phyloP scores from a whole-genome alignment of 2,113 vertebrate genomes.

The Andinoacara biseriatus region DNA sequence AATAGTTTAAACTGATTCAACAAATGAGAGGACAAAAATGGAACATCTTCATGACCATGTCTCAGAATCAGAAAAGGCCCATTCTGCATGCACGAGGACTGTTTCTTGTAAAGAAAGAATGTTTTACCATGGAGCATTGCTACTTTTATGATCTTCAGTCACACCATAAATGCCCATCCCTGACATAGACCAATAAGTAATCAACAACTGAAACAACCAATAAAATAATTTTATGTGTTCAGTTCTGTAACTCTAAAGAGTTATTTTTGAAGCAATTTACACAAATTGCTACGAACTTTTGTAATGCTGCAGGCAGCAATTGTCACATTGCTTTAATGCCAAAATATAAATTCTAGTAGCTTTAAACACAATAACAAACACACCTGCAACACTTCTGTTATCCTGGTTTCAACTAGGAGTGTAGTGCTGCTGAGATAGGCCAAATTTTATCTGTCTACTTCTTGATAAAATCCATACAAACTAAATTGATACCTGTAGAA shows the following conservation, averaged over 20 bases:
- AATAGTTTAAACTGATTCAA: background rate
- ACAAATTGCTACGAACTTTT: background rate
- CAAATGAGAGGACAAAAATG: background rate
- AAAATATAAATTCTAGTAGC: too few species aligned
- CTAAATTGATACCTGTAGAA: too few species aligned
- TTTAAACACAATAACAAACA: background rate
- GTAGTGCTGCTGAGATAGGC: background rate
- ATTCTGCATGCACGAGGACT: background rate
- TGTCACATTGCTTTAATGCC: background rate
- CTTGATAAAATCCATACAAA: too few species aligned
- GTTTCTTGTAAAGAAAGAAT: background rate
- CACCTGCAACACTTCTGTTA: background rate
- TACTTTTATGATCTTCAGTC: too few species aligned
- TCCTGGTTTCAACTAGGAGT: background rate
- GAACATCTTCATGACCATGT: background rate
- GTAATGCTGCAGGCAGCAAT: background rate
- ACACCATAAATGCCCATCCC: too few species aligned
- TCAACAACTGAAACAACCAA: too few species aligned
- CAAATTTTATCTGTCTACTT: too few species aligned
- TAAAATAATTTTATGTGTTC: too few species aligned
- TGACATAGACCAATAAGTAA: too few species aligned
- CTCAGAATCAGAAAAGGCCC: background rate
- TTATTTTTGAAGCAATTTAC: background rate
- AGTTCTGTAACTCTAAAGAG: background rate
- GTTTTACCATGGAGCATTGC: too few species aligned